Percentiles rank a stretch among this genome's conserved stretches.
phyloP scores from a whole-genome alignment of 2,113 vertebrate species.

The Galeopterus variegatus region DNA sequence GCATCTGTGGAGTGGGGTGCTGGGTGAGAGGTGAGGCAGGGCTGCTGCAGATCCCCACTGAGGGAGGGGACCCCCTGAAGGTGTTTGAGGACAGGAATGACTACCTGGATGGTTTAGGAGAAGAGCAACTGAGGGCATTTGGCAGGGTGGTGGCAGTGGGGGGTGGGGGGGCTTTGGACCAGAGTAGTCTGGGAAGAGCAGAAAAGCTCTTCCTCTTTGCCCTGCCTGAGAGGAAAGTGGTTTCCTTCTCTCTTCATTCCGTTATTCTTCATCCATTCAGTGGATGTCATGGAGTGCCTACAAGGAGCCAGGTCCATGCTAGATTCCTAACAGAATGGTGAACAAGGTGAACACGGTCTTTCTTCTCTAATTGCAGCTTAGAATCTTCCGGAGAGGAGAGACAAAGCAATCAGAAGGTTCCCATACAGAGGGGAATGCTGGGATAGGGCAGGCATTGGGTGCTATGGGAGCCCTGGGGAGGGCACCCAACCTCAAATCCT shows the following conservation, averaged over 20 bases:
- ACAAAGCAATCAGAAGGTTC: background rate
- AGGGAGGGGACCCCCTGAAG: background rate
- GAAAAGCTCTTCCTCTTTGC: background rate
- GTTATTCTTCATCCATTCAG: fast-evolving
- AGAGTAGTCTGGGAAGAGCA: background rate
- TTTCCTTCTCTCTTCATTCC: background rate
- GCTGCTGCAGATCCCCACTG: background rate
- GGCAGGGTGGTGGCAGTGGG: too few species aligned
- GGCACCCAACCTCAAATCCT: background rate
- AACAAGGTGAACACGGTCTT: background rate
- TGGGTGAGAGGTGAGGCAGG: background rate
- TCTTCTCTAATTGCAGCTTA: background rate
- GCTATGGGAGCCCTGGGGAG: background rate
- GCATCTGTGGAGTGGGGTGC: too few species aligned
- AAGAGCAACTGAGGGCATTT: background rate
- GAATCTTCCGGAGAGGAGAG: background rate
- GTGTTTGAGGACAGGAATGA: background rate
- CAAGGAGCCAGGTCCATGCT: background rate
- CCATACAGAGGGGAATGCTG: background rate
- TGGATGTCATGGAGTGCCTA: background rate
- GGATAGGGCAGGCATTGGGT: fast-evolving
- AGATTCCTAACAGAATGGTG: background rate
- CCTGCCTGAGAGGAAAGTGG: background rate
- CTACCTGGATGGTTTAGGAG: background rate
- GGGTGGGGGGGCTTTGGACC: background rate